Evolutionary conservation across 2,797 vertebrate species (phyloP).

Genomic region (Remorina albescens): DNA sequence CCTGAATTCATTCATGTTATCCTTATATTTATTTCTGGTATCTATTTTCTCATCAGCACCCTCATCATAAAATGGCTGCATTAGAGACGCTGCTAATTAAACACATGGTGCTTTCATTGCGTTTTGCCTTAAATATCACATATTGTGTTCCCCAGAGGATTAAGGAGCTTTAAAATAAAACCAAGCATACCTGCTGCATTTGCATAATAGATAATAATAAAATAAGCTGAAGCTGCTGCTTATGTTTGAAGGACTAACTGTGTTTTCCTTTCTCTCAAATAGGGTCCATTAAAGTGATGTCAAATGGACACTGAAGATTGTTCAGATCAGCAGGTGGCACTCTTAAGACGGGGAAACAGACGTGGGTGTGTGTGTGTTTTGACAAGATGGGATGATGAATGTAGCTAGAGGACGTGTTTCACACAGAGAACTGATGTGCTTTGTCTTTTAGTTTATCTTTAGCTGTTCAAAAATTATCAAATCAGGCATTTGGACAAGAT

Average conservation of each 20-base stretch:
- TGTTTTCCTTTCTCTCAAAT: constrained; percentile 44
- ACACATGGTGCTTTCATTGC: constrained; percentile 27
- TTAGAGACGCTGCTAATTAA: constrained; percentile 45
- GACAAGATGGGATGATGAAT: constrained; percentile 18
- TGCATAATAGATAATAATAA: constrained; percentile 54
- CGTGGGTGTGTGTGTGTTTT: not conserved
- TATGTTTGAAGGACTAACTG: constrained; percentile 23
- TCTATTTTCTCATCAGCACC: constrained; percentile 16
- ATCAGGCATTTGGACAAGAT: constrained; percentile 32
- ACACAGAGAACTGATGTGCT: constrained; percentile 34
- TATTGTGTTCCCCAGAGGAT: constrained; percentile 48
- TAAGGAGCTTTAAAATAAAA: constrained; percentile 57
- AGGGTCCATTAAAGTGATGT: constrained; percentile 5
- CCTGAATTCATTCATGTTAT: constrained; percentile 1
- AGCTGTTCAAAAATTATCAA: constrained; percentile 40
- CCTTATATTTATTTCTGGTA: constrained; percentile 13
- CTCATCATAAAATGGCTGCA: constrained; percentile 48
- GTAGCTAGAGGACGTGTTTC: constrained; percentile 15
- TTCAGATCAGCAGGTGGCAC: constrained; percentile 80
- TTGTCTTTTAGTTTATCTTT: constrained; percentile 55
- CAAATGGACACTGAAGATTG: constrained; percentile 30
- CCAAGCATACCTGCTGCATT: constrained; percentile 32
- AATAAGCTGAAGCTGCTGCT: constrained; percentile 60
- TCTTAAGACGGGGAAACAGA: constrained; percentile 65
- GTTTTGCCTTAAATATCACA: constrained; percentile 34